Evolutionary conservation across 2,113 vertebrate species (phyloP).

Genomic region (Cephalophus harveyi): DNA sequence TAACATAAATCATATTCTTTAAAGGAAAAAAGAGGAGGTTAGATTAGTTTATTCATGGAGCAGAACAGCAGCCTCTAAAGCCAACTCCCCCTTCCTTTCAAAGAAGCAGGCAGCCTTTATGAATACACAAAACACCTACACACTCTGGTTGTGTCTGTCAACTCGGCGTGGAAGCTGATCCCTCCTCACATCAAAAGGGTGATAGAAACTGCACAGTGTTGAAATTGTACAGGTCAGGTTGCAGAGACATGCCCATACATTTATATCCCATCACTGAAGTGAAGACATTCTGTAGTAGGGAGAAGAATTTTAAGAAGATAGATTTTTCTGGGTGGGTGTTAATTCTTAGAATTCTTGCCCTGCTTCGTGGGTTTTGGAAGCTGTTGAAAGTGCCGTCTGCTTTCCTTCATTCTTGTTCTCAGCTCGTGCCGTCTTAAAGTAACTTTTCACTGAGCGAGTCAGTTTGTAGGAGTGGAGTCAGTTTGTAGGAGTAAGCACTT

Average conservation of each 20-base stretch:
- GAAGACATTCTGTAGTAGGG: constrained; percentile 33
- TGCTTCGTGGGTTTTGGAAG: background rate
- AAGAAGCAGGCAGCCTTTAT: constrained; percentile 51
- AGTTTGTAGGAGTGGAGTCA: background rate
- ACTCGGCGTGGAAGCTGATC: constrained; percentile 8
- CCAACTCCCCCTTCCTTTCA: background rate
- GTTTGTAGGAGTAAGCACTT: background rate
- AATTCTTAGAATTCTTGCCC: constrained; percentile 68
- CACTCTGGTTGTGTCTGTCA: constrained; percentile 44
- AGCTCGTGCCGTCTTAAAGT: background rate
- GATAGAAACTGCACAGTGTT: constrained; percentile 1
- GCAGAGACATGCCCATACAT: constrained; percentile 22
- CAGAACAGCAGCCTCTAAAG: background rate
- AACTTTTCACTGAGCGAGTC: background rate
- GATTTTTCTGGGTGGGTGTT: constrained; percentile 53
- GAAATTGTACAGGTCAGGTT: constrained; percentile 32
- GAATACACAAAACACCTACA: constrained; percentile 49
- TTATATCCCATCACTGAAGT: constrained; percentile 18
- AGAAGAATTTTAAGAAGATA: constrained; percentile 67
- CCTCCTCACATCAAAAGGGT: constrained; percentile 47
- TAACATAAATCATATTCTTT: background rate
- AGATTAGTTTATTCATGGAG: constrained; percentile 12
- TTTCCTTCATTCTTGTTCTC: constrained; percentile 45
- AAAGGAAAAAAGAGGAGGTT: background rate
- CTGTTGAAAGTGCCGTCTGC: constrained; percentile 1